Evolutionary conservation across 2,797 vertebrate genomes (phyloP).

Genomic region (Acridotheres tristis): DNA sequence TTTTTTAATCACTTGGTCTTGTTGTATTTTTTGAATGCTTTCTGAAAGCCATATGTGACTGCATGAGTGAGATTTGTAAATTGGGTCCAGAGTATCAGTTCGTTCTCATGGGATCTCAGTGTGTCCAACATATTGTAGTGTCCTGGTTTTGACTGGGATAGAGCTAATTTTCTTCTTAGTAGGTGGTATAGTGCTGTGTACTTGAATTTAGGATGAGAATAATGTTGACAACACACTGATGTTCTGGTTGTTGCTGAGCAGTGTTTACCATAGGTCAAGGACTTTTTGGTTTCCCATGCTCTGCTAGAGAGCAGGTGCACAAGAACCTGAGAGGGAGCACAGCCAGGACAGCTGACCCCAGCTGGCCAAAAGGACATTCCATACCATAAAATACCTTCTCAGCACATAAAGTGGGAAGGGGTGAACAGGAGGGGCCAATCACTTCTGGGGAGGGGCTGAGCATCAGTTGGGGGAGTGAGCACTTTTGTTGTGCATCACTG

Average conservation of each 20-base stretch:
- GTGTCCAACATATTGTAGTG: not conserved
- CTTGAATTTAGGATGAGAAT: not conserved
- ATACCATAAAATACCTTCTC: not conserved
- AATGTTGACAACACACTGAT: not conserved
- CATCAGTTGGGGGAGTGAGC: fast-evolving
- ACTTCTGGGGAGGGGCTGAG: not conserved
- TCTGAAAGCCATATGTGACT: not conserved
- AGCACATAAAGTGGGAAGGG: not conserved
- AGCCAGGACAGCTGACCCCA: not conserved
- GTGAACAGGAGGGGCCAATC: not conserved
- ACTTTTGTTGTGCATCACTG: not conserved
- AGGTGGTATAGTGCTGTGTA: not conserved
- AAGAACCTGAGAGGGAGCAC: not conserved
- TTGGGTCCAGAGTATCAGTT: not conserved
- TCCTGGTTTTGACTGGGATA: not conserved
- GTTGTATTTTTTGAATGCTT: not conserved
- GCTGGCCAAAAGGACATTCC: not conserved
- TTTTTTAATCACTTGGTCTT: slow-evolving; percentile 1
- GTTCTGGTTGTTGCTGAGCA: not conserved
- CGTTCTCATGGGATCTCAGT: not conserved
- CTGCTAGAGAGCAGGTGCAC: not conserved
- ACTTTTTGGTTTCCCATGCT: not conserved
- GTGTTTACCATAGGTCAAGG: not conserved
- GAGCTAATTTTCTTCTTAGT: not conserved
- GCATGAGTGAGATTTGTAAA: not conserved